Conservation (phyloP, 2,113 vertebrate species). For the Zosterops borbonicus region DNA sequence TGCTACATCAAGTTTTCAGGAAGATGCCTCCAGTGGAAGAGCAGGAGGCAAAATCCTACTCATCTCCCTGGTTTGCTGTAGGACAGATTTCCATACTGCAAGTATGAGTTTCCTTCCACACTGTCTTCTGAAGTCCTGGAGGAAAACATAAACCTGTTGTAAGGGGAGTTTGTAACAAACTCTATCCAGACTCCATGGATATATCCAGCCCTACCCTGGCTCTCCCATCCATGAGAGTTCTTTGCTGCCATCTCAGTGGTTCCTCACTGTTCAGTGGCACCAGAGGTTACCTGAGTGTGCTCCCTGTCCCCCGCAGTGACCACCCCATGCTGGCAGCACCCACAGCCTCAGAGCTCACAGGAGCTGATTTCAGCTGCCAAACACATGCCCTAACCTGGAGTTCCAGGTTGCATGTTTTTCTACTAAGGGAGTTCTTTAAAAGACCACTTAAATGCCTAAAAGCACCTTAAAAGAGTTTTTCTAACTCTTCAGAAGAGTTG, state of each 20-base stretch:
- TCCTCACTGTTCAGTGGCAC: neutral
- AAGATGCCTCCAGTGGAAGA: neutral
- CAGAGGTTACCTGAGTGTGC: rapidly evolving
- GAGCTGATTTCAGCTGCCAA: neutral
- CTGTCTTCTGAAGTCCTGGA: neutral
- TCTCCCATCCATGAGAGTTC: neutral
- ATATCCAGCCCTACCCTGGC: neutral
- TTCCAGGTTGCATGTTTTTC: neutral
- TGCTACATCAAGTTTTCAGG: neutral
- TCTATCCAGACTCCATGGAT: neutral
- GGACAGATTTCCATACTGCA: neutral
- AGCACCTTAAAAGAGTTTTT: neutral
- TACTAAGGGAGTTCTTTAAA: neutral
- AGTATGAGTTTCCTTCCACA: neutral
- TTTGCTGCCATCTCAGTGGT: neutral
- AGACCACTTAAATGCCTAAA: neutral
- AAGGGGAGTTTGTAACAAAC: neutral
- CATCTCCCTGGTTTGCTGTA: neutral
- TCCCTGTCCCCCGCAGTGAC: neutral
- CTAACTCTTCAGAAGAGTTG: neutral
- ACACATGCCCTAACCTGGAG: neutral
- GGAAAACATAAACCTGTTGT: neutral
- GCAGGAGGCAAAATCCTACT: neutral
- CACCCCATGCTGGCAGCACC: neutral
- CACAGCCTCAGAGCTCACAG: neutral